Conservation (phyloP, 2,888 invertebrate species). For the Euspilapteryx auroguttella region DNA sequence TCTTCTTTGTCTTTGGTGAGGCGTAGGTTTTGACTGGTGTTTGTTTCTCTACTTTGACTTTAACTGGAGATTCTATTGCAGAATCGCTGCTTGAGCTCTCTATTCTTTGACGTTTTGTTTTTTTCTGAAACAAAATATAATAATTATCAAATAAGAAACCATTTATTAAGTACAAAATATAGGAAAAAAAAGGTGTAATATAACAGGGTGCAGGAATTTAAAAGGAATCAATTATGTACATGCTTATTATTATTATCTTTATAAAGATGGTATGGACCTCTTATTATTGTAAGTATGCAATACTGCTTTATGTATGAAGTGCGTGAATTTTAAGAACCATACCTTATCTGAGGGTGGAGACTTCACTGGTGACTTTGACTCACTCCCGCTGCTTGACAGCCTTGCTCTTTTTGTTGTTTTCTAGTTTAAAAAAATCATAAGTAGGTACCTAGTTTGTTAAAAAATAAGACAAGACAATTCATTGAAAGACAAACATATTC, state of each 20-base stretch:
- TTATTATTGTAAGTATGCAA: too few species aligned
- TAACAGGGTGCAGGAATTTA: too few species aligned
- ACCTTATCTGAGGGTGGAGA: slow-evolving; percentile 16
- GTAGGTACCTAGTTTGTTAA: too few species aligned
- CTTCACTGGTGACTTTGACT: slow-evolving; percentile 12
- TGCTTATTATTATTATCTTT: too few species aligned
- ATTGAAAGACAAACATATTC: too few species aligned
- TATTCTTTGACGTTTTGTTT: slow-evolving; percentile 33
- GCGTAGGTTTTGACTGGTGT: slow-evolving; percentile 23
- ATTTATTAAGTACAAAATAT: too few species aligned
- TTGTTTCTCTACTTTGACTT: slow-evolving; percentile 6
- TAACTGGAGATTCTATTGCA: slow-evolving; percentile 13
- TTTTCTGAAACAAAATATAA: slow-evolving; percentile 18
- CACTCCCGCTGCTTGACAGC: slow-evolving; percentile 29
- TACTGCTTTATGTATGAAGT: too few species aligned
- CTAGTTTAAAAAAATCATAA: slow-evolving; percentile 13
- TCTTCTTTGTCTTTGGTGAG: slow-evolving; percentile 28
- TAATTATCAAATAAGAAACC: not conserved
- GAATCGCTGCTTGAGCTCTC: slow-evolving; percentile 39
- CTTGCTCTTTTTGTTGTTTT: slow-evolving; percentile 26
- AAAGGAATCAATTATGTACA: too few species aligned
- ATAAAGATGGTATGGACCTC: too few species aligned
- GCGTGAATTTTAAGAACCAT: too few species aligned
- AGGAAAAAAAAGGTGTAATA: too few species aligned
- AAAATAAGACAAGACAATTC: too few species aligned